Evolutionary conservation across 2,113 vertebrate species (phyloP).

Genomic region (Tympanuchus pallidicinctus): DNA sequence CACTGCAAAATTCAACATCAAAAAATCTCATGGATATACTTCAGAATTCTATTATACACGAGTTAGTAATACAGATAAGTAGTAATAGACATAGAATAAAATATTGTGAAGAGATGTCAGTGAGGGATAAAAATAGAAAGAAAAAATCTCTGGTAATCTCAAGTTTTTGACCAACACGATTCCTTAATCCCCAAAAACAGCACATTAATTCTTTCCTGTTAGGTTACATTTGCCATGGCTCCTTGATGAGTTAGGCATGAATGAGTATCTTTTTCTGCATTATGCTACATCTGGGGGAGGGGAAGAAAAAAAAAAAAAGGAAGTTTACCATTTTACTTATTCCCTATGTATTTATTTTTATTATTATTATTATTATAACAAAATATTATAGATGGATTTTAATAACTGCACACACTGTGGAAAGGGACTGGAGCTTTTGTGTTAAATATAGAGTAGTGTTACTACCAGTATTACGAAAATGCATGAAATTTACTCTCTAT

Average conservation of each 20-base stretch:
- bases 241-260: not conserved
- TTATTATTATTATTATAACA: not conserved
- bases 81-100: slow-evolving; percentile 48
- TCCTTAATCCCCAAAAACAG: not conserved
- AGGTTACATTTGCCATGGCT: not conserved
- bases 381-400: not conserved
- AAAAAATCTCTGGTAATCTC: slow-evolving; percentile 11
- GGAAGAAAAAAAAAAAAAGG: not conserved
- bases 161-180: slow-evolving; percentile 30
- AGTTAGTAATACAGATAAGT: slow-evolving; percentile 31
- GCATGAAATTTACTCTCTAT: not conserved
- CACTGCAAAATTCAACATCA: slow-evolving; percentile 38
- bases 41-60: slow-evolving; percentile 53
- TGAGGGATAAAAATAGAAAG: slow-evolving; percentile 22
- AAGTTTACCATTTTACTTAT: not conserved
- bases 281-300: not conserved
- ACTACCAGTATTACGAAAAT: not conserved
- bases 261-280: not conserved
- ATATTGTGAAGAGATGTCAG: slow-evolving; percentile 26
- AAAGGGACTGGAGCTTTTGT: not conserved
- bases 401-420: not conserved
- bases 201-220: not conserved
- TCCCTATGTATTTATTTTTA: not conserved
- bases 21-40: slow-evolving; percentile 46
- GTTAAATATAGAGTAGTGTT: not conserved